phyloP scores from a whole-genome alignment of 2,113 vertebrate genomes.

The Hirundichthys speculiger region DNA sequence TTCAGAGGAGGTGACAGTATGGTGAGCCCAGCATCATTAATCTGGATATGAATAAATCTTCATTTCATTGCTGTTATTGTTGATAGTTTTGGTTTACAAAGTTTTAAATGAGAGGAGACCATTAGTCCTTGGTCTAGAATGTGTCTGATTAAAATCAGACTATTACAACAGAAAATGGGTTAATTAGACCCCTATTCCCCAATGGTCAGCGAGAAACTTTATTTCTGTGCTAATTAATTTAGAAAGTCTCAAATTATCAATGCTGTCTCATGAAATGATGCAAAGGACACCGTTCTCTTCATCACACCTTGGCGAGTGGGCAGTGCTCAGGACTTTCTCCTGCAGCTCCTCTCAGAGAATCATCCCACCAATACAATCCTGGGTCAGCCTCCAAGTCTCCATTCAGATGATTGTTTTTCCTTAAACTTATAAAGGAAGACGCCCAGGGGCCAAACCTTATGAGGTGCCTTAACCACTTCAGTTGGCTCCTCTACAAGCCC shows the following conservation, averaged over 20 bases:
- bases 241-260: slow-evolving; percentile 63
- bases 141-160: slow-evolving; percentile 67
- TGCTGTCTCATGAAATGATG: slow-evolving; percentile 60
- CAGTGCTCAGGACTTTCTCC: too few species aligned
- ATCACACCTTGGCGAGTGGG: slow-evolving; percentile 2
- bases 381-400: too few species aligned
- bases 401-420: too few species aligned
- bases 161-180: slow-evolving; percentile 73
- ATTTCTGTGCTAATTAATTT: slow-evolving; percentile 73
- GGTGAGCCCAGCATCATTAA: too few species aligned
- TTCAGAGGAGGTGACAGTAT: too few species aligned
- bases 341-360: too few species aligned
- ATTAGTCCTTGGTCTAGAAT: slow-evolving; percentile 46
- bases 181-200: slow-evolving; percentile 77
- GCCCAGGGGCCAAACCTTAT: too few species aligned
- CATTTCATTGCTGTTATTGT: background rate
- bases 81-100: slow-evolving; percentile 33
- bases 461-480: too few species aligned
- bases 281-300: slow-evolving; percentile 16
- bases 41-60: too few species aligned
- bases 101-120: slow-evolving; percentile 42
- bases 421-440: too few species aligned
- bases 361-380: too few species aligned
- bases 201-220: slow-evolving; percentile 72
- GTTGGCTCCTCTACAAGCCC: too few species aligned